These are phyloP conservation scores for Callimorpha dominula DNA, from an alignment of 2,888 invertebrate genomes.

Conservation along the genomic window DNA sequence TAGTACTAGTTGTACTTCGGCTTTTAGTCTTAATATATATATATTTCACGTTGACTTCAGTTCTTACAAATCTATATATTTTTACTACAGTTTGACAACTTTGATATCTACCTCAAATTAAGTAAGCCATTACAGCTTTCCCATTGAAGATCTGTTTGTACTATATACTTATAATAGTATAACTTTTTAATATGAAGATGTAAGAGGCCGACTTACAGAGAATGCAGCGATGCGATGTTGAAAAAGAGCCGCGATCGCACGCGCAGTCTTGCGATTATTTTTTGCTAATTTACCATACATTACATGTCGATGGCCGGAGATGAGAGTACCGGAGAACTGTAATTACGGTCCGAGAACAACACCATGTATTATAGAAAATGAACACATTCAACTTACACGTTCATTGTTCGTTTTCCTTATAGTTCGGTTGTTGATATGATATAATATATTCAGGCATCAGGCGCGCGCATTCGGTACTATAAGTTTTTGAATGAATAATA, in stretches of 20 bases:
- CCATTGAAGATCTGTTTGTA: not conserved
- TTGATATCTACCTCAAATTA: not conserved
- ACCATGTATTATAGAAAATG: conserved; percentile 21
- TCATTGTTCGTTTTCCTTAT: conserved; percentile 9
- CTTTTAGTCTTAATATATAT: too few relatives aligned
- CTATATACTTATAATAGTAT: not conserved
- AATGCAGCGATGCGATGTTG: conserved; percentile 46
- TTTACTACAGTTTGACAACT: not conserved
- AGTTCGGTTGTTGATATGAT: not conserved
- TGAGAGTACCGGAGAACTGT: conserved; percentile 42
- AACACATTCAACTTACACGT: conserved; percentile 10
- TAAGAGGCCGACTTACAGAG: conserved; percentile 45
- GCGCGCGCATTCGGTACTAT: not conserved
- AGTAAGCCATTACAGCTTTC: not conserved
- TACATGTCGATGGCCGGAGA: conserved; percentile 62
- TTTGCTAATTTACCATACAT: conserved; percentile 79
- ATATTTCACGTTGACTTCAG: too few relatives aligned
- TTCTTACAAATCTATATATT: too few relatives aligned
- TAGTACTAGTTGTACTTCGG: too few relatives aligned
- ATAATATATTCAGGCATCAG: not conserved
- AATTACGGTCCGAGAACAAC: conserved; percentile 34
- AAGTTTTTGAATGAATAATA: not conserved
- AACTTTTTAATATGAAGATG: conserved; percentile 28
- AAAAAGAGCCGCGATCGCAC: conserved; percentile 49
- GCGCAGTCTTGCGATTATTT: conserved; percentile 67